These are phyloP conservation scores for Typhlomys cinereus DNA, from an alignment of 2,113 vertebrate genomes.

Conservation along the genomic window DNA sequence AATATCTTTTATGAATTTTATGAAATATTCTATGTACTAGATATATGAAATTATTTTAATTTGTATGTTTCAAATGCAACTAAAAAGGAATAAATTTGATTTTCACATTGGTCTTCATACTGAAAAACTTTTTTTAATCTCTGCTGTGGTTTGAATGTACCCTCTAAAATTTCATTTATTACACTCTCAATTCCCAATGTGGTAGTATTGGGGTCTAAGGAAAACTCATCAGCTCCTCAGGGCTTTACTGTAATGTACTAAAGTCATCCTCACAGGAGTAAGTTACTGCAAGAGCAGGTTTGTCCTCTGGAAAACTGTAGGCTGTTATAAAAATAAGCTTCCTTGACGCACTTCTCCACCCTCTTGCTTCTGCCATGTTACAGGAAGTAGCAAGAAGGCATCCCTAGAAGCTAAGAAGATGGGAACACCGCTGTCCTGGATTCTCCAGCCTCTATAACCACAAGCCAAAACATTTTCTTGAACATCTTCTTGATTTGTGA, in stretches of 20 bases:
- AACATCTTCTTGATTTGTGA: background rate
- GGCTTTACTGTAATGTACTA: background rate
- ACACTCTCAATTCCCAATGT: too few species aligned
- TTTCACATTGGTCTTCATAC: background rate
- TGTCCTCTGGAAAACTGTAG: too few species aligned
- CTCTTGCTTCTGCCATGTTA: background rate
- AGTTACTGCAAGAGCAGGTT: background rate
- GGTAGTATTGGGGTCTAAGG: background rate
- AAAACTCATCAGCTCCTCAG: too few species aligned
- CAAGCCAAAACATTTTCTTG: too few species aligned
- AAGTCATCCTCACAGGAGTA: background rate
- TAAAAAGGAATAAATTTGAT: background rate
- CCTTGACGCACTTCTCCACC: background rate
- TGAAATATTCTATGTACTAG: background rate
- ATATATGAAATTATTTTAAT: background rate
- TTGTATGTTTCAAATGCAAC: background rate
- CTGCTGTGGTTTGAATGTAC: background rate
- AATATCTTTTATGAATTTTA: background rate
- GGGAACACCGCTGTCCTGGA: background rate
- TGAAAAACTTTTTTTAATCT: background rate
- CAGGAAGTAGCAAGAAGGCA: background rate
- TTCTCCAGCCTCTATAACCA: background rate
- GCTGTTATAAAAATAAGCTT: background rate
- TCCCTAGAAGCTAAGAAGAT: background rate
- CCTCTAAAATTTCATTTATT: background rate